These are phyloP conservation scores for Ceratotherium simum DNA, from an alignment of 2,113 vertebrate species.

Conservation along the genomic window DNA sequence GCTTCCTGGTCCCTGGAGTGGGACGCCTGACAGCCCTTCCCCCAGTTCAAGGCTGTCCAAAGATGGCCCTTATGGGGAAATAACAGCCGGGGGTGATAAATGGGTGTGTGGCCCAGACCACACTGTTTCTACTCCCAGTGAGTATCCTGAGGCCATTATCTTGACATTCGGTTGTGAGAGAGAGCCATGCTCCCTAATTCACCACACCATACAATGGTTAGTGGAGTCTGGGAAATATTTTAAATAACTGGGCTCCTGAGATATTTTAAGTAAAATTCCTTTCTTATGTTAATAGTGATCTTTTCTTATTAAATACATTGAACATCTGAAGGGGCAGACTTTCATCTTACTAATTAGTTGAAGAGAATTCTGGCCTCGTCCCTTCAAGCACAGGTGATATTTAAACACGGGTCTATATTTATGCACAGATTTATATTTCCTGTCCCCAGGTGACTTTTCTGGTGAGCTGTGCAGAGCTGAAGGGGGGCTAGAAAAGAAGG, in stretches of 20 bases:
- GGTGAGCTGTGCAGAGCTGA: not conserved
- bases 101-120: not conserved
- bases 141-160: not conserved
- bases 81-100: not conserved
- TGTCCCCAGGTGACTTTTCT: not conserved
- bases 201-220: not conserved
- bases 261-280: not conserved
- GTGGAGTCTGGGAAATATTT: not conserved
- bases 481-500: too few relatives aligned
- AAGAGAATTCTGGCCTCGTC: not conserved
- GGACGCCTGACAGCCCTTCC: not conserved
- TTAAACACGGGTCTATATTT: constrained; percentile 4
- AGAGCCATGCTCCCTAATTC: not conserved
- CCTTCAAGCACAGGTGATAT: not conserved
- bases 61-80: not conserved
- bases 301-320: constrained; percentile 9
- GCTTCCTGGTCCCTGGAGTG: not conserved
- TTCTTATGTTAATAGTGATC: not conserved
- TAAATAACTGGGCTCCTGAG: not conserved
- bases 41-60: not conserved
- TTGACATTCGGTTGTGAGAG: not conserved
- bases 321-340: not conserved
- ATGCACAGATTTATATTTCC: not conserved
- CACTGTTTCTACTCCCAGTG: not conserved
- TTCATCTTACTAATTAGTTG: not conserved